Base-by-base conservation (phyloP, 2,888 invertebrate genomes). In the Drosophila hamatofila region DNA sequence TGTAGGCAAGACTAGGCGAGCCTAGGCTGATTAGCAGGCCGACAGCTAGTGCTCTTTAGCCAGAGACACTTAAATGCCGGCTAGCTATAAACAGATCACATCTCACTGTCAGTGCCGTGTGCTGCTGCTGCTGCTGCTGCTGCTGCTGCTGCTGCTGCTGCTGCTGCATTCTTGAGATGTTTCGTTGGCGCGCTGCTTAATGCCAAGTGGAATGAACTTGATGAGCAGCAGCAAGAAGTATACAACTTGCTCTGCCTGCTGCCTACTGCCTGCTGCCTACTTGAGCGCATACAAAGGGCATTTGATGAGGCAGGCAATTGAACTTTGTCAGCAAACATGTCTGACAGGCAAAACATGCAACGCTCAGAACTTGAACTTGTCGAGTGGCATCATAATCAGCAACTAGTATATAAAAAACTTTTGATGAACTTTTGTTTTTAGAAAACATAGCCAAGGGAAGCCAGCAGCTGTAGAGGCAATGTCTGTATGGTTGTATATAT, bases 151-250 rank as follows among this genome's bases (percentile, higher is more conserved):
- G n/a, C n/a, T n/a, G n/a, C n/a, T n/a, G n/a, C n/a, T n/a, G 33
- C 61, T 63, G 82, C 80, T 71, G 80, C 83, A 88, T 88, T 81
- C 82, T 86, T 83, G 67, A 73, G 72, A 80, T 88, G 70, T 68
- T 86, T 82, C 52, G 59, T 60, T 76, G 72, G 58, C 71, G 58
- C 69, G 66, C 71, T 69, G 72, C 73, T 83, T 83, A 88, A 88
- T 83, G 86, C 83, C 86, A 88, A 88, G 86, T 82, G 86, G 88
- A 87, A 87, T 87, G 86, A 87, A 87, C 86, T 88, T 87, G 86
- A 81, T 78, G 83, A 66, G 35, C 41, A 64, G 51, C 63, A 41
- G 33, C 60, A 42, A 46, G 46, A 61, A 21, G n/a, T 54, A 61
- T 18, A 56, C 57, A 70, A 70, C 70, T 78, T 69, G 66, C 61